Percentiles rank a stretch among this genome's conserved stretches.
Conservation (phyloP, 2,113 vertebrate species). For the Corvus moneduloides region DNA sequence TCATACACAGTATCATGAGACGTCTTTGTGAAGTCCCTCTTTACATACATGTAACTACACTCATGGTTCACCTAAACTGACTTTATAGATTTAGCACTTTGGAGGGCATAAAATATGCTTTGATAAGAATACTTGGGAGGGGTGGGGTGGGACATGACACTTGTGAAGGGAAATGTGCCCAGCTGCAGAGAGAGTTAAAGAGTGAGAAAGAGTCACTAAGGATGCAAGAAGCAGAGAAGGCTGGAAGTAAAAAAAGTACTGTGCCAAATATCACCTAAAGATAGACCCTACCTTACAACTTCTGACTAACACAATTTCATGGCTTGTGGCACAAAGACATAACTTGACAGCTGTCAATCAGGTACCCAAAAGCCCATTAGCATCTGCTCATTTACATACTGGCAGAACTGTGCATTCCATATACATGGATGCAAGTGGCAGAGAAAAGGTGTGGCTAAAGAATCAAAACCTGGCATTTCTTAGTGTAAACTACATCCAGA, state of each 20-base stretch:
- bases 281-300: neutral
- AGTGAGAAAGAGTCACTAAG: neutral
- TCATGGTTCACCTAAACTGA: neutral
- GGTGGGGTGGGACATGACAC: neutral
- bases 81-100: neutral
- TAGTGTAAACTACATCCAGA: neutral
- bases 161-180: neutral
- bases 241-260: neutral
- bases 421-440: rapidly evolving
- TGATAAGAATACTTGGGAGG: neutral
- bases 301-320: rapidly evolving
- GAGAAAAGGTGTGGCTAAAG: neutral
- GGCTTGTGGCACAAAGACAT: neutral
- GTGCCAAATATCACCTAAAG: neutral
- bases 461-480: neutral
- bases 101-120: neutral
- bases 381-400: neutral
- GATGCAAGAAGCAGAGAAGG: neutral
- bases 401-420: neutral
- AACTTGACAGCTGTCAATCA: neutral
- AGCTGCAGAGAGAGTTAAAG: neutral
- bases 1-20: neutral
- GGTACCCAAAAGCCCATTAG: neutral
- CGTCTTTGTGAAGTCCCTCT: neutral
- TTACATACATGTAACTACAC: neutral